Evolutionary conservation across 2,888 invertebrate genomes (phyloP).

Genomic region (Drosophila fungiperda): DNA sequence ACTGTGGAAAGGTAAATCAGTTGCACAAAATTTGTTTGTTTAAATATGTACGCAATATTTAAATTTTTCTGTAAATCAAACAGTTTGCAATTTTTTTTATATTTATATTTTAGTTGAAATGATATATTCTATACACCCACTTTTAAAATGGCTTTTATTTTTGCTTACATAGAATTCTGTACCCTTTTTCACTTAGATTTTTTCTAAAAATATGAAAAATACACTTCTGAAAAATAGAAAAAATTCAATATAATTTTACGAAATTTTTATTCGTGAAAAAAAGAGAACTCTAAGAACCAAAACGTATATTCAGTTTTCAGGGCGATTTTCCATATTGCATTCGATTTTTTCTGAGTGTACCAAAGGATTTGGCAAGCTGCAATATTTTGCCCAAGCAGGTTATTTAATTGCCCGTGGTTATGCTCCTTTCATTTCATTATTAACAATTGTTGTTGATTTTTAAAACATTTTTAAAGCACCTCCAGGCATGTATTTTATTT

Average conservation of each 20-base stretch:
- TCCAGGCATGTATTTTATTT: not conserved
- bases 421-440: not conserved
- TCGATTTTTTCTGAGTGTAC: not conserved
- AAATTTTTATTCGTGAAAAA: not conserved
- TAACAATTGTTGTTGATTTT: conserved; percentile 31
- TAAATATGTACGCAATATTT: not conserved
- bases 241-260: fast-evolving
- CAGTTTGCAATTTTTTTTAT: not conserved
- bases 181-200: not conserved
- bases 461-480: conserved; percentile 29
- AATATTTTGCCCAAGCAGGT: not conserved
- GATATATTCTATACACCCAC: too few species aligned
- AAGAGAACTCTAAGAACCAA: not conserved
- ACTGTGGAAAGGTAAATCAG: conserved; percentile 7
- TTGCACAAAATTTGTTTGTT: not conserved
- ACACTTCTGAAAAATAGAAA: not conserved
- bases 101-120: not conserved
- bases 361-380: not conserved
- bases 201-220: not conserved
- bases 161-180: not conserved
- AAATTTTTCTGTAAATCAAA: not conserved
- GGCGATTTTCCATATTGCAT: not conserved
- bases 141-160: not conserved
- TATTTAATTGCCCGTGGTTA: not conserved
- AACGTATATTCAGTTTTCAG: not conserved